Conservation (phyloP, 2,888 invertebrate species). For the Hybos culiciformis region DNA sequence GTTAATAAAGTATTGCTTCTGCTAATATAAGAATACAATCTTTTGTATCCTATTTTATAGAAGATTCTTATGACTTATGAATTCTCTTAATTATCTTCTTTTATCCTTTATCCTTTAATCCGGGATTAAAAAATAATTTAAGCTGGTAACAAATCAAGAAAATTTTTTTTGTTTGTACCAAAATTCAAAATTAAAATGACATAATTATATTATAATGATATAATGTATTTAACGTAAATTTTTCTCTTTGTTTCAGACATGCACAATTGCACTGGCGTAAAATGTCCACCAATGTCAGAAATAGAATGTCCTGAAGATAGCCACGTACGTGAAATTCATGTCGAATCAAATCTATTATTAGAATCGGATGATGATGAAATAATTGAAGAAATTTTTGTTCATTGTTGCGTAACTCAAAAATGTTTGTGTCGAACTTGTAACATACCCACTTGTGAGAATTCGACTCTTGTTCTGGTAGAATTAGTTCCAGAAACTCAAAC, state of each 20-base stretch:
- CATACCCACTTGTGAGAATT: slow-evolving; percentile 26
- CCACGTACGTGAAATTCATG: slow-evolving; percentile 22
- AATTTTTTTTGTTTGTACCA: too few relatives aligned
- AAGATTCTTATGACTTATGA: too few relatives aligned
- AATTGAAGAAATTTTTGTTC: slow-evolving; percentile 21
- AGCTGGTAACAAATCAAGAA: too few relatives aligned
- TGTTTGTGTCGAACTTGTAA: slow-evolving; percentile 30
- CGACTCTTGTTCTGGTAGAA: slow-evolving; percentile 25
- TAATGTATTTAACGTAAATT: not conserved
- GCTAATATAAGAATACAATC: too few relatives aligned
- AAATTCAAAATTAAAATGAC: too few relatives aligned
- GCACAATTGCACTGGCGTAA: slow-evolving; percentile 24
- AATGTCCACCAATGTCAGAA: slow-evolving; percentile 27
- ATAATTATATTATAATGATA: not conserved
- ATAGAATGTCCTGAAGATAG: slow-evolving; percentile 30
- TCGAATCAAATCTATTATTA: slow-evolving; percentile 7
- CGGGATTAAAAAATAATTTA: too few relatives aligned
- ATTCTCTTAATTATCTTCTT: too few relatives aligned
- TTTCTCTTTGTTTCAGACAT: slow-evolving; percentile 22
- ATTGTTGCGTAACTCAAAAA: slow-evolving; percentile 28
- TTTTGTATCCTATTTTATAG: too few relatives aligned
- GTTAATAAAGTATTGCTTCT: too few relatives aligned
- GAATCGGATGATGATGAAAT: slow-evolving; percentile 15
- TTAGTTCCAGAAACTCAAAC: slow-evolving; percentile 23
- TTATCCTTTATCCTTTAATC: too few relatives aligned